A percentile compares a stretch with the other conserved stretches of the same genome.
phyloP scores from a whole-genome alignment of 2,113 vertebrate species.

The Labeo catla region DNA sequence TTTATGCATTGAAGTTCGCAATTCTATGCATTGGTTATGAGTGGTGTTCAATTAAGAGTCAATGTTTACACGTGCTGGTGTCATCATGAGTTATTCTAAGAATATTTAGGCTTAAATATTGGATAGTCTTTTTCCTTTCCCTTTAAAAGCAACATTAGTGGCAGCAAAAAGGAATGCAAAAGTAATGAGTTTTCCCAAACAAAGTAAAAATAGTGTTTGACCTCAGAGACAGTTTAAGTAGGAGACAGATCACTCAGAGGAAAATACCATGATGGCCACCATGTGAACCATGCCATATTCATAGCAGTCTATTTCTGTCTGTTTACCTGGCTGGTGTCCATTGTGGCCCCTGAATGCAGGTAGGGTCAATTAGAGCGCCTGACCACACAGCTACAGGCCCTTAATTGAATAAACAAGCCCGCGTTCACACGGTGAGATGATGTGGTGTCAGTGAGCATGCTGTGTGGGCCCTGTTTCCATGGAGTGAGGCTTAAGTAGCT shows the following conservation, averaged over 20 bases:
- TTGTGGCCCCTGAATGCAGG: conserved; percentile 63
- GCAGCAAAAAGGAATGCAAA: background rate
- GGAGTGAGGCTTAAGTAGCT: conserved; percentile 5
- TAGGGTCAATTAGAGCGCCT: conserved; percentile 74
- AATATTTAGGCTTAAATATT: no score
- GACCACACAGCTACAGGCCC: conserved; percentile 47
- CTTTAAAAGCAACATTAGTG: background rate
- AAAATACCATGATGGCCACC: background rate
- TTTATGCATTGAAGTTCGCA: no score
- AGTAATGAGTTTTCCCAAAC: background rate
- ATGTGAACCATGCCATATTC: background rate
- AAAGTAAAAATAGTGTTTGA: background rate
- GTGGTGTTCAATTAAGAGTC: no score
- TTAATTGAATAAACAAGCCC: conserved; percentile 73
- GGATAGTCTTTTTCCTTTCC: no score
- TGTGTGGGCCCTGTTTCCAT: conserved; percentile 44
- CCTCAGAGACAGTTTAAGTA: background rate
- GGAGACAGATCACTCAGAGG: background rate
- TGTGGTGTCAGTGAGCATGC: conserved; percentile 62
- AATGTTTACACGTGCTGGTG: no score
- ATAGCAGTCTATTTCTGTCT: conserved; percentile 52
- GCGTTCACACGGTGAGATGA: conserved; percentile 67
- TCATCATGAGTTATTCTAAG: no score
- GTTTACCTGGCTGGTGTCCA: conserved; percentile 53
- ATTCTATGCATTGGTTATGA: no score